Conservation (phyloP, 1,140 invertebrate species). For the Marisa cornuarietis region DNA sequence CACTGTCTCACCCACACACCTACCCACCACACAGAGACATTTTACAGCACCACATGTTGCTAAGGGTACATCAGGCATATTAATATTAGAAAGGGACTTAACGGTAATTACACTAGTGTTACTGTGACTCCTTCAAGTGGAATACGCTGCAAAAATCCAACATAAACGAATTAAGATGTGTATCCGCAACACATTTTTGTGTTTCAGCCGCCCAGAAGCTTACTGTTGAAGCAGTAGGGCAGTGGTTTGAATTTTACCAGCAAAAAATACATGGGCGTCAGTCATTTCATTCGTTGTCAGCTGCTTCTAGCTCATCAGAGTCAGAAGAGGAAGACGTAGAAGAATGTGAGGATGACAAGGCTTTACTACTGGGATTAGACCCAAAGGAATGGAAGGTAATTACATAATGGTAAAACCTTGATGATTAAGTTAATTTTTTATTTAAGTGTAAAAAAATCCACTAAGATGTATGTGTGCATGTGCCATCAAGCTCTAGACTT, state of each 20-base stretch:
- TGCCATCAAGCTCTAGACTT: too few species aligned
- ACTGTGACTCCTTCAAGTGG: background rate
- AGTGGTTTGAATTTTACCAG: constrained; percentile 66
- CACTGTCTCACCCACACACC: too few species aligned
- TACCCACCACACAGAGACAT: too few species aligned
- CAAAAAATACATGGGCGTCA: constrained; percentile 60
- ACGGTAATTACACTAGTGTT: too few species aligned
- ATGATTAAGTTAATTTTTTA: too few species aligned
- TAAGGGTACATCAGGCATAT: too few species aligned
- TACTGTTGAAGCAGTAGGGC: constrained; percentile 66
- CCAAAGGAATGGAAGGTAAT: constrained; percentile 93
- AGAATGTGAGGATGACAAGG: constrained; percentile 66
- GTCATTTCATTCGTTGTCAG: constrained; percentile 48
- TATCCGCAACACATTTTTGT: constrained; percentile 5
- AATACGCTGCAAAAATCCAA: background rate
- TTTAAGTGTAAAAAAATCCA: too few species aligned
- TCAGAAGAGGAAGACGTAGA: constrained; percentile 75
- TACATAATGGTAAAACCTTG: background rate
- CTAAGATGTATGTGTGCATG: too few species aligned
- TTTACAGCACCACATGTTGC: too few species aligned
- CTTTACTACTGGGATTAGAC: constrained; percentile 87
- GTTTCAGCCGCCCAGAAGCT: constrained; percentile 40
- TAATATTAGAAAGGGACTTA: too few species aligned
- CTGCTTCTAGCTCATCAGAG: constrained; percentile 45
- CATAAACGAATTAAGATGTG: too few species aligned